Conservation (phyloP, 1,140 invertebrate genomes). For the Camponotus pennsylvanicus region DNA sequence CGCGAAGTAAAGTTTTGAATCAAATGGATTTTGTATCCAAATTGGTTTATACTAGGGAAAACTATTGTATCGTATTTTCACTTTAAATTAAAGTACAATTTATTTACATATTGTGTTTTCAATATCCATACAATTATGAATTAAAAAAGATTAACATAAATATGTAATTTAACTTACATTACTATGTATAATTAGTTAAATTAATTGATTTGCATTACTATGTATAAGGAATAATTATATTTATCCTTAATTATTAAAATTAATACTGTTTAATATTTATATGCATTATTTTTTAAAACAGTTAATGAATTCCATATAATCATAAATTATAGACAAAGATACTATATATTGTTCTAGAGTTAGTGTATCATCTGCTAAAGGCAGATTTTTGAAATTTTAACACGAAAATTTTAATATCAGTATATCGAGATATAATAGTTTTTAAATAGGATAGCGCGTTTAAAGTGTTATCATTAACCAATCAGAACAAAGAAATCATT, state of each 20-base stretch:
- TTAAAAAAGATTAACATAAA: neutral
- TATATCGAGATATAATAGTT: no score
- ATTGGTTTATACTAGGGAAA: constrained; percentile 72
- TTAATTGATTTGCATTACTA: constrained; percentile 9
- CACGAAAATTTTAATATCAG: no score
- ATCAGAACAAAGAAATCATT: no score
- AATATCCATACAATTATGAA: neutral
- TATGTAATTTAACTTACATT: constrained; percentile 3
- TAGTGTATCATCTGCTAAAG: no score
- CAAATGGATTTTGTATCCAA: constrained; percentile 56
- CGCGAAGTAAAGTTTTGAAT: constrained; percentile 28
- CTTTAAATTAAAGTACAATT: constrained; percentile 78
- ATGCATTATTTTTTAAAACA: neutral
- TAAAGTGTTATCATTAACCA: no score
- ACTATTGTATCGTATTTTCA: constrained; percentile 80
- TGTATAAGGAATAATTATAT: neutral
- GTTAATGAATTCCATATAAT: no score
- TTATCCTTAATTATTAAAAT: constrained; percentile 8
- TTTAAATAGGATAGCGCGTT: no score
- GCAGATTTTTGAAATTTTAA: no score
- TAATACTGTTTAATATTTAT: neutral
- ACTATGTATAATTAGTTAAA: neutral
- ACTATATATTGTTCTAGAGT: no score
- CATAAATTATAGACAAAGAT: no score
- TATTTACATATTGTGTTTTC: constrained; percentile 73